These are phyloP conservation scores for Gorsachius magnificus DNA, from an alignment of 2,797 vertebrate genomes.

Conservation along the genomic window DNA sequence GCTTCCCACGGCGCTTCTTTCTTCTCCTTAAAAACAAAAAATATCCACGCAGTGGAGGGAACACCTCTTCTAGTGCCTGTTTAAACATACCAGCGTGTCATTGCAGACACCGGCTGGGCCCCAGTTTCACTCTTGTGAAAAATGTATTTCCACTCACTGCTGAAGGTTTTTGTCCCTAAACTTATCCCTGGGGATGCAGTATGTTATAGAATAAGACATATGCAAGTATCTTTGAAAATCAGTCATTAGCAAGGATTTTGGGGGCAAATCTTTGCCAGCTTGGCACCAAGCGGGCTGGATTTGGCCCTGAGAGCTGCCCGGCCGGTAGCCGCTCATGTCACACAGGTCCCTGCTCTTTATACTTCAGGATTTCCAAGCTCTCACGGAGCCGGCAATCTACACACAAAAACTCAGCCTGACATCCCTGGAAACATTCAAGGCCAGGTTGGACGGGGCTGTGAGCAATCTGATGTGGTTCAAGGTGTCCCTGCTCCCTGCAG, in stretches of 20 bases:
- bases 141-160: fast-evolving
- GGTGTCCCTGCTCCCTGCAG: too few relatives aligned
- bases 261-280: not conserved
- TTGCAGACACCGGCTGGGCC: fast-evolving
- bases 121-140: not conserved
- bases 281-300: fast-evolving
- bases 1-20: fast-evolving
- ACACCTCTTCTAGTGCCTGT: not conserved
- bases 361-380: not conserved
- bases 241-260: not conserved
- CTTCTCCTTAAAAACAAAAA: not conserved
- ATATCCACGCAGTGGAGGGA: fast-evolving
- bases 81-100: fast-evolving
- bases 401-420: not conserved
- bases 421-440: not conserved
- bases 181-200: not conserved
- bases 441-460: too few relatives aligned
- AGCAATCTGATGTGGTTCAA: too few relatives aligned
- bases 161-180: not conserved
- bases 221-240: fast-evolving
- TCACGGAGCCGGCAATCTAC: fast-evolving
- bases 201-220: fast-evolving
- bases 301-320: fast-evolving
- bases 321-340: fast-evolving
- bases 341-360: not conserved